These are phyloP conservation scores for Neotoxoptera formosana DNA, from an alignment of 1,140 invertebrate species.

Conservation along the genomic window DNA sequence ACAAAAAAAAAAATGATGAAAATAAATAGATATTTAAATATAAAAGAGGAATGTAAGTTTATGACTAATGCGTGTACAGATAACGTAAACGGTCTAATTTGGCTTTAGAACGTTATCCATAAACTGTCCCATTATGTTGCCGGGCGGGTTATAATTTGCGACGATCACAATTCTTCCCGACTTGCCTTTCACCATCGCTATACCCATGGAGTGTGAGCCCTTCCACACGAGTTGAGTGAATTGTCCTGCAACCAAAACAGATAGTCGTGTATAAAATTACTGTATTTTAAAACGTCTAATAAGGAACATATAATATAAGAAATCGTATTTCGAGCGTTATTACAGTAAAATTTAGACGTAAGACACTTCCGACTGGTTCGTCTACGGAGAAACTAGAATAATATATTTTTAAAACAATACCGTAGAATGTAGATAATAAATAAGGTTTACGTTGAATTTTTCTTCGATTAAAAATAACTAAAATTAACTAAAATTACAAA, in stretches of 20 bases:
- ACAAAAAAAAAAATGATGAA: not conserved
- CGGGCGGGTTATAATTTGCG: conserved; percentile 84
- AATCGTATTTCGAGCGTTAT: not conserved
- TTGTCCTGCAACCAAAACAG: conserved; percentile 60
- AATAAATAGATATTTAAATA: not conserved
- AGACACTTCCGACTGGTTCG: not conserved
- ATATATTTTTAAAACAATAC: not conserved
- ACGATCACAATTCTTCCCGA: conserved; percentile 77
- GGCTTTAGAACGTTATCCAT: conserved; percentile 74
- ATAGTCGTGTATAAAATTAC: not conserved
- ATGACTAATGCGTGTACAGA: not conserved
- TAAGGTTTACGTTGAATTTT: not conserved
- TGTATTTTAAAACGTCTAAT: not conserved
- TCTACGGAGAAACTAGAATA: not conserved
- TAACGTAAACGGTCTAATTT: not conserved
- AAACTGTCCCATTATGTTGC: conserved; percentile 82
- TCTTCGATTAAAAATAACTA: too few relatives aligned
- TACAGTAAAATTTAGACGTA: not conserved
- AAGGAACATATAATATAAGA: not conserved
- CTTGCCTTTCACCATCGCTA: conserved; percentile 75
- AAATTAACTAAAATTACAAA: not conserved
- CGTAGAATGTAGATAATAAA: not conserved
- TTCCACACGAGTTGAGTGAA: conserved; percentile 60
- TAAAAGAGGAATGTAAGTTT: not conserved
- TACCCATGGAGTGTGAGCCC: conserved; percentile 71